Percentiles rank a stretch among this genome's conserved stretches.
These are phyloP conservation scores for Diadema setosum DNA, from an alignment of 35 echinoderm and acorn worm species.

Conservation along the genomic window DNA sequence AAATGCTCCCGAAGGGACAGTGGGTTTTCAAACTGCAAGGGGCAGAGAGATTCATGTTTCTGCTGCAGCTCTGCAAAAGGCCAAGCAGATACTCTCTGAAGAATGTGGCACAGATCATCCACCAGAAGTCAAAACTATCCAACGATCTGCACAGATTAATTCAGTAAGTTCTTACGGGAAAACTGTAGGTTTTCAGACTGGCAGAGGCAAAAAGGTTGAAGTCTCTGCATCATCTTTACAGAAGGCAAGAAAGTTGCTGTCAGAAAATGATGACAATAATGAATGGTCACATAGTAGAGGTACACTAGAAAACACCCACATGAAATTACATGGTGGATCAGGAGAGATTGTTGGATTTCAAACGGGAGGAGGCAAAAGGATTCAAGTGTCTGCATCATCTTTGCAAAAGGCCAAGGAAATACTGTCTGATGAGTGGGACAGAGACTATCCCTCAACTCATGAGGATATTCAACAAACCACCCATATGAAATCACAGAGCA, in stretches of 20 bases:
- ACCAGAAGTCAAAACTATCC: too few species aligned
- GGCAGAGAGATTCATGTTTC: slow-evolving; percentile 46
- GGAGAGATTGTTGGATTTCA: slow-evolving; percentile 26
- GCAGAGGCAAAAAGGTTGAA: neutral
- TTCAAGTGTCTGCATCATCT: slow-evolving; percentile 27
- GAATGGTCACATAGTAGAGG: neutral
- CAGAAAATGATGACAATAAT: neutral
- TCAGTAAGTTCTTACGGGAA: too few species aligned
- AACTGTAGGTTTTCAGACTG: slow-evolving; percentile 15
- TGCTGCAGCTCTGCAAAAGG: slow-evolving; percentile 19
- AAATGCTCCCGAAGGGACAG: neutral
- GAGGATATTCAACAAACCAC: neutral
- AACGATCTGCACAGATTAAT: too few species aligned
- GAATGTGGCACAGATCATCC: neutral
- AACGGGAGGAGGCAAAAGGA: slow-evolving; percentile 48
- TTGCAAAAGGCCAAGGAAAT: neutral
- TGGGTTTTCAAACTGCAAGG: slow-evolving; percentile 60
- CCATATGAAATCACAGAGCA: neutral
- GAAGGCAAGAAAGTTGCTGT: neutral
- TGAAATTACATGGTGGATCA: too few species aligned
- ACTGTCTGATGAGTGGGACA: neutral
- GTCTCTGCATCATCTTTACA: neutral
- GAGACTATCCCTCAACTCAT: too few species aligned
- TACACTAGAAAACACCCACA: too few species aligned
- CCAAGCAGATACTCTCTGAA: slow-evolving; percentile 35